These are phyloP conservation scores for Unio pictorum DNA, from an alignment of 2,888 invertebrate genomes.

Conservation along the genomic window DNA sequence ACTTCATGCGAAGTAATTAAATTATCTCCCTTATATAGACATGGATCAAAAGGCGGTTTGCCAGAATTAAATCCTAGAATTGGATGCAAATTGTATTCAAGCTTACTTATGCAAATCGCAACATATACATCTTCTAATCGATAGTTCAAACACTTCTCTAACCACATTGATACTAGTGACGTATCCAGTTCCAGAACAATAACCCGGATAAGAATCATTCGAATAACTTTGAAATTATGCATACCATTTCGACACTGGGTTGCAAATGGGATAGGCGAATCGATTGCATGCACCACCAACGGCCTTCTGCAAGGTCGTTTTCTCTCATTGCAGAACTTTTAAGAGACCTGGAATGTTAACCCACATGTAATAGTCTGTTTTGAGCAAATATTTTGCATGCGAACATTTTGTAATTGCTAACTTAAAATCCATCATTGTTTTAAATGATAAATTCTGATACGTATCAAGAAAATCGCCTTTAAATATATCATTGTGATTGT, in stretches of 20 bases:
- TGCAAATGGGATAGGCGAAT: slow-evolving; percentile 4
- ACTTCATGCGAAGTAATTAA: slow-evolving; percentile 32
- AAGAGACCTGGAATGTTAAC: no score
- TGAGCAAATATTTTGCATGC: not conserved
- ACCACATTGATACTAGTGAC: slow-evolving; percentile 35
- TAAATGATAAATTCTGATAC: no score
- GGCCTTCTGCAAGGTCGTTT: slow-evolving; percentile 10
- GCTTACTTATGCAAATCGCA: slow-evolving; percentile 32
- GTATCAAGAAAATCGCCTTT: no score
- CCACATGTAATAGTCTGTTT: no score
- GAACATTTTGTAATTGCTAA: slow-evolving; percentile 10
- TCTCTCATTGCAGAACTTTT: not conserved
- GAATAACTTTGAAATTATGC: slow-evolving; percentile 31
- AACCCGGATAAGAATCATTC: slow-evolving; percentile 30
- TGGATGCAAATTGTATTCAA: slow-evolving; percentile 20
- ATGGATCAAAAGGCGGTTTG: slow-evolving; percentile 12
- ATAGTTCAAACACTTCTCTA: slow-evolving; percentile 26
- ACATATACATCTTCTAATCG: slow-evolving; percentile 52
- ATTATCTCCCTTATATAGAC: slow-evolving; percentile 14
- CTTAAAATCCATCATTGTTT: slow-evolving; percentile 3
- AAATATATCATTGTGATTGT: no score
- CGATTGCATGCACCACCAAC: slow-evolving; percentile 31
- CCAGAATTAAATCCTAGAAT: slow-evolving; percentile 32
- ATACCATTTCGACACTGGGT: no score
- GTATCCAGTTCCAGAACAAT: slow-evolving; percentile 43